These are phyloP conservation scores for Ephialtes manifestator DNA, from an alignment of 2,888 invertebrate genomes.

Conservation along the genomic window DNA sequence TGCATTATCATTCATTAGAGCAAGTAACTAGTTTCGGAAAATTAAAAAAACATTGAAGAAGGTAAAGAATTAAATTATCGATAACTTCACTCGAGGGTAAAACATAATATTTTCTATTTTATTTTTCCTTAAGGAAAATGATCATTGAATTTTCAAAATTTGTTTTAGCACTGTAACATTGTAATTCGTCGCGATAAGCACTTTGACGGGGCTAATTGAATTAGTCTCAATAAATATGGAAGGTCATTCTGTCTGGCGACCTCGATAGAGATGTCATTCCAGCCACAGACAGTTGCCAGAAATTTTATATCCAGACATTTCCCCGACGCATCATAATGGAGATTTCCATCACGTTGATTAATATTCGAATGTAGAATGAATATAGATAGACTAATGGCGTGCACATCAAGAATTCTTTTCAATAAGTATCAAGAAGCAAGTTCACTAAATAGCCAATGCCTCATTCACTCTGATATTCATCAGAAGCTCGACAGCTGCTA, in stretches of 20 bases:
- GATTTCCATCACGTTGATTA: constrained; percentile 22
- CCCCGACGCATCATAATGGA: neutral
- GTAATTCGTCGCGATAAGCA: neutral
- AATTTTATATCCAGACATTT: neutral
- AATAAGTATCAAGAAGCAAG: constrained; percentile 12
- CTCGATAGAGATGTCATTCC: neutral
- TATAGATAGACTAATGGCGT: constrained; percentile 15
- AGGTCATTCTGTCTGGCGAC: neutral
- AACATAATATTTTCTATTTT: no score
- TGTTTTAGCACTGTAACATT: no score
- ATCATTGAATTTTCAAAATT: no score
- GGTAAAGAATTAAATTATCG: neutral
- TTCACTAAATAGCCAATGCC: constrained; percentile 18
- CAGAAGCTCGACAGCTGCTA: neutral
- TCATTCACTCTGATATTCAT: constrained; percentile 23
- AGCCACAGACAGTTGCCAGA: neutral
- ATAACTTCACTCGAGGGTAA: no score
- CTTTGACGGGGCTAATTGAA: neutral
- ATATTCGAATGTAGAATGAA: constrained; percentile 11
- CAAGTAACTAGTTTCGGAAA: neutral
- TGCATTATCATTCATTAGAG: neutral
- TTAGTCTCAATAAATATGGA: neutral
- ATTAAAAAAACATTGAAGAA: neutral
- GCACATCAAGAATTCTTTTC: neutral
- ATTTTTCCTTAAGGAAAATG: no score